Conservation (phyloP, 2,797 vertebrate genomes). For the Prunella strophiata region DNA sequence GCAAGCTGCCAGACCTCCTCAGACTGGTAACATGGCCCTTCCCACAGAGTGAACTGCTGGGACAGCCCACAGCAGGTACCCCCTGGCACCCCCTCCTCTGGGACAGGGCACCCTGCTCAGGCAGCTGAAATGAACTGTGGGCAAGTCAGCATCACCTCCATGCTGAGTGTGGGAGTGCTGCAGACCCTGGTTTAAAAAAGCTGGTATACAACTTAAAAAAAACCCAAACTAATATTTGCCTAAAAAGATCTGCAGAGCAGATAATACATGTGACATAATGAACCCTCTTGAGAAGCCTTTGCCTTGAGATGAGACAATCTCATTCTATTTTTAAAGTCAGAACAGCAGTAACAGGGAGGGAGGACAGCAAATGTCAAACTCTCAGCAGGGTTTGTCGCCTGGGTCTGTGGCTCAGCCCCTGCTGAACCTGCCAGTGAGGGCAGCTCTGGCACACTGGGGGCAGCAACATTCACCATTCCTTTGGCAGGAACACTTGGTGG, state of each 20-base stretch:
- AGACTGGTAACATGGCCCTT: not conserved
- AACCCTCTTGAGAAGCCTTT: slow-evolving; percentile 49
- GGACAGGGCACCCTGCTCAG: not conserved
- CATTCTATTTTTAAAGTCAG: slow-evolving; percentile 29
- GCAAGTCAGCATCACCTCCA: not conserved
- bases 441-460: not conserved
- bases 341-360: not conserved
- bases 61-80: not conserved
- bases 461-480: not conserved
- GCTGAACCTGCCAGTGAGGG: not conserved
- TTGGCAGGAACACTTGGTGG: not conserved
- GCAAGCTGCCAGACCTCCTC: not conserved
- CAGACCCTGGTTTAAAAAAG: not conserved
- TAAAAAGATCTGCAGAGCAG: slow-evolving; percentile 12
- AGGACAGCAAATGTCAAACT: not conserved
- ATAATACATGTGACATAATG: slow-evolving; percentile 29
- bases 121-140: not conserved
- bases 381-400: not conserved
- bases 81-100: not conserved
- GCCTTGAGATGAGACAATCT: slow-evolving; percentile 8
- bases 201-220: not conserved
- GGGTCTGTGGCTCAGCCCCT: not conserved
- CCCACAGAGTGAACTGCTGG: not conserved
- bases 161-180: not conserved
- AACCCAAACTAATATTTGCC: not conserved